phyloP scores from a whole-genome alignment of 1,140 invertebrate species.

The Sinella curviseta region DNA sequence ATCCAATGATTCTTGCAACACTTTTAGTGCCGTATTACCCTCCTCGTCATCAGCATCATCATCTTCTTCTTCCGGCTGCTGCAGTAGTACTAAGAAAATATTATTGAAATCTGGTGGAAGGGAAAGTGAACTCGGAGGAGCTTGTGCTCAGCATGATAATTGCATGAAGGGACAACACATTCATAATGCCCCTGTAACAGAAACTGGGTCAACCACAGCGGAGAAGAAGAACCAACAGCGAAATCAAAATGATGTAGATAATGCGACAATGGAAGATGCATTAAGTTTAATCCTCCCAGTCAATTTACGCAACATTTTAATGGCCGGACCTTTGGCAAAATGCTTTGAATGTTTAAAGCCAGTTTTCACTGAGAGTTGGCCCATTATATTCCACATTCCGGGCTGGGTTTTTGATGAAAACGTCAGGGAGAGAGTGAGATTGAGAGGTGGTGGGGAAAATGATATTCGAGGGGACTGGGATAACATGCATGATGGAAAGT shows the following conservation, averaged over 20 bases:
- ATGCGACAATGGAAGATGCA: not conserved
- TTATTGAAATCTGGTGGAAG: not conserved
- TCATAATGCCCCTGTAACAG: not conserved
- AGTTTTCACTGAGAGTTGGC: conserved; percentile 37
- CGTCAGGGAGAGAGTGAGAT: not conserved
- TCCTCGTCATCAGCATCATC: not conserved
- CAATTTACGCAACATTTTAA: conserved; percentile 29
- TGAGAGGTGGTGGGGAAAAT: not conserved
- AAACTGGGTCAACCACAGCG: not conserved
- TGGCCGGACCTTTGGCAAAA: conserved; percentile 26
- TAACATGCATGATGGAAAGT: conserved; percentile 19
- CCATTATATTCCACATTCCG: conserved; percentile 29
- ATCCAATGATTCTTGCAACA: not conserved
- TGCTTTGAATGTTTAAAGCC: conserved; percentile 37
- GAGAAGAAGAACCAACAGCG: not conserved
- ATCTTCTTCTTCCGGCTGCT: not conserved
- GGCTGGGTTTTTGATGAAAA: not conserved
- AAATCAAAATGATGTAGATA: not conserved
- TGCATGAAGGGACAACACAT: not conserved
- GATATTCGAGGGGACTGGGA: conserved; percentile 25
- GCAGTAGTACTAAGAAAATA: not conserved
- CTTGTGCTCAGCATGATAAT: not conserved
- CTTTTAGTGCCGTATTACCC: not conserved
- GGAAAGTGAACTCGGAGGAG: not conserved
- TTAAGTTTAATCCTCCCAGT: conserved; percentile 13